These are phyloP conservation scores for Ischnura elegans DNA, from an alignment of 2,888 invertebrate species.

Conservation along the genomic window DNA sequence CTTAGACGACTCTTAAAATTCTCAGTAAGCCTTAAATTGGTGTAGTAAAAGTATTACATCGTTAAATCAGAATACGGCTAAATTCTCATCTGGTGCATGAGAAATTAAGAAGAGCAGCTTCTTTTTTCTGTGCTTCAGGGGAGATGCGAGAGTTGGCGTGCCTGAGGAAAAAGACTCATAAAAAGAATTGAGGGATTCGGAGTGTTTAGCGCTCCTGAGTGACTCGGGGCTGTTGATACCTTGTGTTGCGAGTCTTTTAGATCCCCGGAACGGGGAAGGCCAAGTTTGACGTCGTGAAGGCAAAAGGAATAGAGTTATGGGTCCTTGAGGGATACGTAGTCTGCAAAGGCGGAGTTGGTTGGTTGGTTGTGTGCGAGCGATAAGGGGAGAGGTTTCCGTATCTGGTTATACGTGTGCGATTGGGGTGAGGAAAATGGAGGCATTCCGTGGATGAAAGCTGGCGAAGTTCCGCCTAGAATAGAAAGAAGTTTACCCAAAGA, in stretches of 20 bases:
- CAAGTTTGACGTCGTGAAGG: too few relatives aligned
- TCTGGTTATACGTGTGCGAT: neutral
- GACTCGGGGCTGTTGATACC: neutral
- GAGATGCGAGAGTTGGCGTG: too few relatives aligned
- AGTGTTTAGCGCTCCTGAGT: neutral
- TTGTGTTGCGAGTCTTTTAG: too few relatives aligned
- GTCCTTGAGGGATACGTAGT: neutral
- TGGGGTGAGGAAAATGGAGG: neutral
- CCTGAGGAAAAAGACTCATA: neutral
- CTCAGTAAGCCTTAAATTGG: too few relatives aligned
- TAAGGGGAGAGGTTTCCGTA: neutral
- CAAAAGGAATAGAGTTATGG: neutral
- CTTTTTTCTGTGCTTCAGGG: too few relatives aligned
- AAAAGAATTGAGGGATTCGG: neutral
- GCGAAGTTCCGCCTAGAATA: neutral
- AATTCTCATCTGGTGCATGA: too few relatives aligned
- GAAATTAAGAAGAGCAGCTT: too few relatives aligned
- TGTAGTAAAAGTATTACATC: too few relatives aligned
- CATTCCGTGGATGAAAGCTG: constrained; percentile 19
- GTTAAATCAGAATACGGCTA: too few relatives aligned
- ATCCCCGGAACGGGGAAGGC: too few relatives aligned
- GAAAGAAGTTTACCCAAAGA: constrained; percentile 6
- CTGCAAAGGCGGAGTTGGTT: too few relatives aligned
- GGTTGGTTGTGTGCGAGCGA: neutral
- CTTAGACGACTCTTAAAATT: too few relatives aligned